Percentiles rank a stretch among this genome's conserved stretches.
Conservation (phyloP, 2,113 vertebrate species). For the Ceyx melanurus region DNA sequence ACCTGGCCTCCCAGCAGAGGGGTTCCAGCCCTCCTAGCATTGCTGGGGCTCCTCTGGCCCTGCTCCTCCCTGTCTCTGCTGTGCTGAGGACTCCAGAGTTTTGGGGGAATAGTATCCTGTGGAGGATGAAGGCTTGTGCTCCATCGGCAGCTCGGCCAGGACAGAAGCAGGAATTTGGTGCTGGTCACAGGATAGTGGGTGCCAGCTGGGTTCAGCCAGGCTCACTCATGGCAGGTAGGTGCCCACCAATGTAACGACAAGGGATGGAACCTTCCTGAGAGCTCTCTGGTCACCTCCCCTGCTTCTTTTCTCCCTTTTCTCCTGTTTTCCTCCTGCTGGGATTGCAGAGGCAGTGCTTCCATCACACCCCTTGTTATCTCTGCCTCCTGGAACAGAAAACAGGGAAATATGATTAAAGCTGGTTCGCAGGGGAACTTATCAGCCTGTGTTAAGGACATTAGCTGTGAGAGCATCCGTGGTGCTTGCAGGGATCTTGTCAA, state of each 20-base stretch:
- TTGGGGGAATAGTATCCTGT: neutral
- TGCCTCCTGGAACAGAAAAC: neutral
- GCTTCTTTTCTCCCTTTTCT: neutral
- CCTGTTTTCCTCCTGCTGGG: neutral
- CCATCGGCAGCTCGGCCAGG: neutral
- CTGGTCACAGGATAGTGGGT: rapidly evolving
- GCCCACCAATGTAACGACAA: neutral
- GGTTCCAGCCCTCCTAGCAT: neutral
- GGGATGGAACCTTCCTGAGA: neutral
- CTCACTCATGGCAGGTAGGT: rapidly evolving
- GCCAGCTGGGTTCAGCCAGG: rapidly evolving
- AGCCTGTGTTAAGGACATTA: neutral
- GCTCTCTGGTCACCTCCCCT: rapidly evolving
- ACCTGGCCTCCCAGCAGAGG: neutral
- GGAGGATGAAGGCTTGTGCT: neutral
- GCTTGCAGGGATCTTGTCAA: rapidly evolving
- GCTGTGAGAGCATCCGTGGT: neutral
- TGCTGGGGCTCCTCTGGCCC: neutral
- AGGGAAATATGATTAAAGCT: neutral
- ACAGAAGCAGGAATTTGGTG: neutral
- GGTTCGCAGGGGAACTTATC: neutral
- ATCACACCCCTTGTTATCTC: neutral
- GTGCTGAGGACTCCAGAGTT: neutral
- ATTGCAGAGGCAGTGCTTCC: neutral
- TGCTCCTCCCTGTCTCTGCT: neutral